These are phyloP conservation scores for Lochmaea capreae DNA, from an alignment of 2,888 invertebrate genomes.

Conservation along the genomic window DNA sequence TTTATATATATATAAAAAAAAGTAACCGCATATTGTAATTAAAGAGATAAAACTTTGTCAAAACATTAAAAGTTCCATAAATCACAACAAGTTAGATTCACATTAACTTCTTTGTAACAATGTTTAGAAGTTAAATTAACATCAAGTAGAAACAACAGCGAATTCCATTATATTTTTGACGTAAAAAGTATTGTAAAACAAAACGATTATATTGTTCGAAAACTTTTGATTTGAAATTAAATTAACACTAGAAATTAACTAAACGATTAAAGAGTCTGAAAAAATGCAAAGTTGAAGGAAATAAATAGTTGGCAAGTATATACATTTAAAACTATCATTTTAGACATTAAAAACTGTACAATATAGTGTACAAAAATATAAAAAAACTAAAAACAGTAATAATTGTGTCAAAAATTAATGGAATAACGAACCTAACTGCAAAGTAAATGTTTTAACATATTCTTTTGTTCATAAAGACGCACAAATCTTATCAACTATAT, in stretches of 20 bases:
- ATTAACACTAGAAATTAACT: not conserved
- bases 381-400: too few relatives aligned
- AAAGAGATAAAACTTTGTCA: conserved; percentile 41
- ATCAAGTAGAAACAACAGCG: conserved; percentile 31
- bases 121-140: conserved; percentile 27
- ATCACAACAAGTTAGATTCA: conserved; percentile 40
- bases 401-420: conserved; percentile 13
- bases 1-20: conserved; percentile 41
- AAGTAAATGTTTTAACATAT: conserved; percentile 32
- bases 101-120: conserved; percentile 27
- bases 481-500: conserved; percentile 42
- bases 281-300: too few relatives aligned
- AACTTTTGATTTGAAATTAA: not conserved
- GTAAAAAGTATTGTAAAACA: not conserved
- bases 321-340: too few relatives aligned
- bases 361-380: too few relatives aligned
- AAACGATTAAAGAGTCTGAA: too few relatives aligned
- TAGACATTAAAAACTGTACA: too few relatives aligned
- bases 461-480: conserved; percentile 30
- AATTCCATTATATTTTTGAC: conserved; percentile 19
- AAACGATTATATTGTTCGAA: not conserved
- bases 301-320: too few relatives aligned
- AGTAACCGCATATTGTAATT: conserved; percentile 36
- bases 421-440: conserved; percentile 32
- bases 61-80: conserved; percentile 39